Evolutionary conservation across 2,113 vertebrate genomes (phyloP).

Genomic region (Calidris pugnax): DNA sequence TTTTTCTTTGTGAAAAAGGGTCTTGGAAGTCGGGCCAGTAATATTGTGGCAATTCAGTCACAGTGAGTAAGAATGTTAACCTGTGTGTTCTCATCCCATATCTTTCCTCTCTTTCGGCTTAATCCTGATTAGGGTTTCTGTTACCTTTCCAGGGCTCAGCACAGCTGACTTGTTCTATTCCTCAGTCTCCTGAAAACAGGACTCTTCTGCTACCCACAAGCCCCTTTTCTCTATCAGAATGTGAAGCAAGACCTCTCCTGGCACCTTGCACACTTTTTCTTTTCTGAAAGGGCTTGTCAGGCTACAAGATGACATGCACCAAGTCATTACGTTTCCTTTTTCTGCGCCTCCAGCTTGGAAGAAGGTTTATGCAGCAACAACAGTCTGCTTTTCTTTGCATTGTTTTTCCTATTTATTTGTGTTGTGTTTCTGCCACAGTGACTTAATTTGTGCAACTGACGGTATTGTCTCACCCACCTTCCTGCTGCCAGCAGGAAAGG

Average conservation of each 20-base stretch:
- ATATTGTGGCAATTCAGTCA: neutral
- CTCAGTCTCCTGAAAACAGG: neutral
- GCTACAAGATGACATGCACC: constrained; percentile 1
- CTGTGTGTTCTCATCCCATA: neutral
- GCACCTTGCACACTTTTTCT: neutral
- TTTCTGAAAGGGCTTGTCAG: neutral
- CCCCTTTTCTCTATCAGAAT: neutral
- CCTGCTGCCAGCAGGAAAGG: constrained; percentile 53
- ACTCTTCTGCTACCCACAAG: neutral
- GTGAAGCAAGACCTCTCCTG: neutral
- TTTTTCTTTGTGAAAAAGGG: neutral
- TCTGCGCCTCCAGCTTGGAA: constrained; percentile 9
- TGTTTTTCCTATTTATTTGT: constrained; percentile 24
- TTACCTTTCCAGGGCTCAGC: neutral
- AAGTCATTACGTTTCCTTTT: constrained; percentile 28
- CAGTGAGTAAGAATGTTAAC: neutral
- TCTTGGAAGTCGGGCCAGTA: neutral
- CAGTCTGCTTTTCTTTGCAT: constrained; percentile 17
- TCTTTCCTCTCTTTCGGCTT: neutral
- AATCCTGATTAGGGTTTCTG: neutral
- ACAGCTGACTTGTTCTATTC: neutral
- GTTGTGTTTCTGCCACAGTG: constrained; percentile 55
- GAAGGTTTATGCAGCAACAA: constrained; percentile 23
- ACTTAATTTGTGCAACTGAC: constrained; percentile 54
- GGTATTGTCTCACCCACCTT: constrained; percentile 42